Base-by-base conservation (phyloP, 2,797 vertebrate genomes). In the Hyperoplus lanceolatus region DNA sequence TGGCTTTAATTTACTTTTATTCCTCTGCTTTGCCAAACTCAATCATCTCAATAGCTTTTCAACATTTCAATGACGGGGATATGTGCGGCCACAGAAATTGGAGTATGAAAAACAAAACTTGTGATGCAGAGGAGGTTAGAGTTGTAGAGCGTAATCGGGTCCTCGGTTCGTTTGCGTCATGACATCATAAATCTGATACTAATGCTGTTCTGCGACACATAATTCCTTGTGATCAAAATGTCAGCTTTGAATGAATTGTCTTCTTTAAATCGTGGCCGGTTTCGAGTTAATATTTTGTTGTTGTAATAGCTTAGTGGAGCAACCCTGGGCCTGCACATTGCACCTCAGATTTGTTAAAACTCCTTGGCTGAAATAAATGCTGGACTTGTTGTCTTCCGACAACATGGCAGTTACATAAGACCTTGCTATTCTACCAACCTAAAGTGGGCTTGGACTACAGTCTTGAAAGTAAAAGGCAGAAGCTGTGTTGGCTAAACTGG, bases 361-460 rank as follows among this genome's bases (percentile, higher is more conserved):
- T 77, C 67, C 21, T 83, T 29, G 56, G 18, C 49, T 61, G 63
- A 45, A 86, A 91, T 91, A 71, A n/a, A 87, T 91, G 75, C 60
- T 58, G 60, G 70, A 77, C 84, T 77, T 82, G 80, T 82, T 86
- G 90, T 83, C 88, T 83, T 74, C 59, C 80, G 14, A 84, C 77
- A 85, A 83, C 75, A 79, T 58, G 67, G 60, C 38, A 50, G 86
- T 85, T 84, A 73, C 64, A 64, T 84, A 82, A 91, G 76, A 82
- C 80, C 55, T 70, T 4, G 4, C 82, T 73, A 41, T 84, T 61
- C 67, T 74, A 48, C 66, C 58, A 73, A 85, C 63, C 69, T 83
- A 70, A 81, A 85, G 80, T 87, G 68, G 64, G 64, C 82, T 80
- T 90, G 80, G 85, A 76, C 77, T 82, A 73, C 79, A 51, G 72